These are phyloP conservation scores for Camponotus vicinus DNA, from an alignment of 1,140 invertebrate species.

Conservation along the genomic window DNA sequence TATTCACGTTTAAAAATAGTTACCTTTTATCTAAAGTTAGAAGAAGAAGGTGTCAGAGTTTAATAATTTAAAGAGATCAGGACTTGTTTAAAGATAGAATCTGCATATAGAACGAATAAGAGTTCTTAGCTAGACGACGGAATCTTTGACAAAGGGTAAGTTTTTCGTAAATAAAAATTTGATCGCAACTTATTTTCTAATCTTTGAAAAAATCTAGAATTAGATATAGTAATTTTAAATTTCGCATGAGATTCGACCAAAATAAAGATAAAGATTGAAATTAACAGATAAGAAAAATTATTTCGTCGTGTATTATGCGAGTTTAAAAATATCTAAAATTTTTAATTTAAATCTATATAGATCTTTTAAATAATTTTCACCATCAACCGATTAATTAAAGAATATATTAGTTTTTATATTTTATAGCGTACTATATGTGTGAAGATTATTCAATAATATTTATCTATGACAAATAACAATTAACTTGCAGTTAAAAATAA, in stretches of 20 bases:
- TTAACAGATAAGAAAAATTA: not conserved
- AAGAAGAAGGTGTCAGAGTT: not conserved
- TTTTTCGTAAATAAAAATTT: constrained; percentile 6
- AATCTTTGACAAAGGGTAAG: not conserved
- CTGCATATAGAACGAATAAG: not conserved
- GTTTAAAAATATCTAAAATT: not conserved
- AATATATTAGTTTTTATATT: not conserved
- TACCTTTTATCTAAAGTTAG: constrained; percentile 32
- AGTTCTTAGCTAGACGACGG: not conserved
- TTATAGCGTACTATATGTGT: not conserved
- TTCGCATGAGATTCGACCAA: not conserved
- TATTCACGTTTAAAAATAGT: not conserved
- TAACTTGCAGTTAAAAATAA: not conserved
- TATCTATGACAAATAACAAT: not conserved
- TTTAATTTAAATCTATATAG: not conserved
- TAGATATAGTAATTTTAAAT: not conserved
- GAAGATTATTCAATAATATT: not conserved
- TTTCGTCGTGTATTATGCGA: not conserved
- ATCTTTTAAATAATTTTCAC: not conserved
- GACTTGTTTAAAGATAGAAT: constrained; percentile 19
- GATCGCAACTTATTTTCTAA: not conserved
- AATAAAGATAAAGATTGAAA: not conserved
- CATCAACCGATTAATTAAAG: not conserved
- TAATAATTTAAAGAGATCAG: constrained; percentile 13
- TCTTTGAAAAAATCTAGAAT: not conserved